Evolutionary conservation across 2,113 vertebrate genomes (phyloP).

Genomic region (Oceanites oceanicus): DNA sequence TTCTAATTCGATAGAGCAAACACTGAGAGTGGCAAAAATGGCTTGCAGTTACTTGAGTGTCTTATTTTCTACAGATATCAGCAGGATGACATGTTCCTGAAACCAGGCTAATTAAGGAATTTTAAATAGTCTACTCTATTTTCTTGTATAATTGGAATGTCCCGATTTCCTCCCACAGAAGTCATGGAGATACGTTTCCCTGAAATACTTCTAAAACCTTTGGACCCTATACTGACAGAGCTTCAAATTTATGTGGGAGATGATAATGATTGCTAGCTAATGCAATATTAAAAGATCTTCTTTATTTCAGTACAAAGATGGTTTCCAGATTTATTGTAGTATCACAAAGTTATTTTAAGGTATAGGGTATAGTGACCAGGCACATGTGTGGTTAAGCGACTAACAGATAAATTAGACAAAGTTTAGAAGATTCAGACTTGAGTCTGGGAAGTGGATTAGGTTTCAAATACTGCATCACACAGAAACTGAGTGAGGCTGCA

Average conservation of each 20-base stretch:
- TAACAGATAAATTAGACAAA: background rate
- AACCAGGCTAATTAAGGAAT: constrained; percentile 59
- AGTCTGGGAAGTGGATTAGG: constrained; percentile 62
- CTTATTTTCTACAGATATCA: background rate
- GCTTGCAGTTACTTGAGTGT: background rate
- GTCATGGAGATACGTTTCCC: background rate
- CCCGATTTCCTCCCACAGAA: constrained; percentile 16
- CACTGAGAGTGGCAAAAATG: background rate
- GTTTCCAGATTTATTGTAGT: background rate
- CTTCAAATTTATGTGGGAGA: background rate
- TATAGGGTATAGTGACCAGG: background rate
- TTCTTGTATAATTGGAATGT: constrained; percentile 59
- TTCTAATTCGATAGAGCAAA: constrained; percentile 3
- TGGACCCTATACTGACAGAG: background rate
- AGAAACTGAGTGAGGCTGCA: constrained; percentile 73
- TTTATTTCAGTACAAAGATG: background rate
- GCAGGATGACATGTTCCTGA: background rate
- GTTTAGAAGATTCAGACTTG: background rate
- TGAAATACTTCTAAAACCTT: constrained; percentile 43
- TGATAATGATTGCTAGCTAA: constrained; percentile 35
- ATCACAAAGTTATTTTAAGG: background rate
- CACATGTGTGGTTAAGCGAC: background rate
- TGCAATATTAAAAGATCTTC: constrained; percentile 42
- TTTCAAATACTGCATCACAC: constrained; percentile 68
- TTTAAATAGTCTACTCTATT: constrained; percentile 50